These are phyloP conservation scores for Macropus fuliginosus DNA, from an alignment of 2,797 vertebrate genomes.

Conservation along the genomic window DNA sequence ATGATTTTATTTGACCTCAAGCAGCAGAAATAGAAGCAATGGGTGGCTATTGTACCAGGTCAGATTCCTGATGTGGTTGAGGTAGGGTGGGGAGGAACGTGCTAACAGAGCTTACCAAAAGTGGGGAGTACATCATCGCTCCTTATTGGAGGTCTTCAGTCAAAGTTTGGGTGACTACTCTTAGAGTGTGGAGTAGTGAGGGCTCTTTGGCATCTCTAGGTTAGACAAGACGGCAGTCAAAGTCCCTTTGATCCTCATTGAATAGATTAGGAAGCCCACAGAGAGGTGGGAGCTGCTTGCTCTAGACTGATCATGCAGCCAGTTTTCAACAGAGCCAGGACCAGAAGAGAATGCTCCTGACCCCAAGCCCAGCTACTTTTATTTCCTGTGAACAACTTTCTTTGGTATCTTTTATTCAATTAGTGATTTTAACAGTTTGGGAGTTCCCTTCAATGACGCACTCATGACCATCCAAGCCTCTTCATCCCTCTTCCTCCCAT, in stretches of 20 bases:
- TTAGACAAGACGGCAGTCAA: not conserved
- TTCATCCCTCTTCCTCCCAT: not conserved
- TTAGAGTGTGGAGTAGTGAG: not conserved
- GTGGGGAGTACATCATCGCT: not conserved
- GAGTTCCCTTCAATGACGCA: not conserved
- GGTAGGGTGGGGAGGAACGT: not conserved
- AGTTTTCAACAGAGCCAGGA: not conserved
- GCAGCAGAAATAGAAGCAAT: not conserved
- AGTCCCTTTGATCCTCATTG: not conserved
- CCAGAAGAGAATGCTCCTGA: not conserved
- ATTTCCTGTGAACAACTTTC: not conserved
- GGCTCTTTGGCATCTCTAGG: not conserved
- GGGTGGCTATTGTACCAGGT: not conserved
- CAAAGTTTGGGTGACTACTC: not conserved
- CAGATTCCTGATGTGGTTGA: not conserved
- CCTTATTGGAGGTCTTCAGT: not conserved
- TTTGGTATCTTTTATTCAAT: not conserved
- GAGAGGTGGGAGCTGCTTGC: not conserved
- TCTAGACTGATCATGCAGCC: not conserved
- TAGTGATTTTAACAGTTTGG: not conserved
- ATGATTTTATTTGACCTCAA: not conserved
- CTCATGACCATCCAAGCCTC: not conserved
- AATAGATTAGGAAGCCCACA: not conserved
- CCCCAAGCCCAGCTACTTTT: not conserved
- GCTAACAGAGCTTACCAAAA: not conserved